Evolutionary conservation across 2,797 vertebrate genomes (phyloP).

Genomic region (Holocentrus rufus): DNA sequence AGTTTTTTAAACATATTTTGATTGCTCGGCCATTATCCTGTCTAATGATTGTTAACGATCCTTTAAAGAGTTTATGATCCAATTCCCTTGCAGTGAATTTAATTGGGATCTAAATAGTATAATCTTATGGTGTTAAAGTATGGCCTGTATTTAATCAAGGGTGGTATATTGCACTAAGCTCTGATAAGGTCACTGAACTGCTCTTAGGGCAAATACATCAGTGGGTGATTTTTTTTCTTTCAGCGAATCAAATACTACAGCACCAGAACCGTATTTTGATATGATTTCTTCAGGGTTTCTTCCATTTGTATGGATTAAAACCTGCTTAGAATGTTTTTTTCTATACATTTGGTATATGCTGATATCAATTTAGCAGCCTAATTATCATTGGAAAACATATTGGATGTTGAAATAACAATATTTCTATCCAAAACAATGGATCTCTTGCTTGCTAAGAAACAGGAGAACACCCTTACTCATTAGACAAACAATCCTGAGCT

Average conservation of each 20-base stretch:
- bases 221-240: slow-evolving; percentile 43
- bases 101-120: slow-evolving; percentile 78
- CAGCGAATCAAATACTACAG: slow-evolving; percentile 41
- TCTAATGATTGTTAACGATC: slow-evolving; percentile 80
- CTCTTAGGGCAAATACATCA: slow-evolving; percentile 59
- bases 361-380: slow-evolving; percentile 70
- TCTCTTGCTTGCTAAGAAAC: slow-evolving; percentile 71
- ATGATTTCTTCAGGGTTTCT: neutral
- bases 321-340: neutral
- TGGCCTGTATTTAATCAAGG: slow-evolving; percentile 75
- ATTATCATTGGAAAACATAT: slow-evolving; percentile 73
- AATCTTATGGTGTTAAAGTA: slow-evolving; percentile 72
- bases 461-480: slow-evolving; percentile 79
- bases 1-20: slow-evolving; percentile 76
- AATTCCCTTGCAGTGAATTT: slow-evolving; percentile 78
- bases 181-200: slow-evolving; percentile 76
- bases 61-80: slow-evolving; percentile 80
- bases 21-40: slow-evolving; percentile 78
- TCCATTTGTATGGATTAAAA: neutral
- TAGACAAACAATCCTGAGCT: slow-evolving; percentile 70
- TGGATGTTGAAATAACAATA: neutral
- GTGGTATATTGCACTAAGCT: slow-evolving; percentile 56
- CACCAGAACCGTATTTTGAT: slow-evolving; percentile 12
- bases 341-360: slow-evolving; percentile 17
- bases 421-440: slow-evolving; percentile 62